phyloP scores from a whole-genome alignment of 2,113 vertebrate genomes.

The Hippocampus comes region DNA sequence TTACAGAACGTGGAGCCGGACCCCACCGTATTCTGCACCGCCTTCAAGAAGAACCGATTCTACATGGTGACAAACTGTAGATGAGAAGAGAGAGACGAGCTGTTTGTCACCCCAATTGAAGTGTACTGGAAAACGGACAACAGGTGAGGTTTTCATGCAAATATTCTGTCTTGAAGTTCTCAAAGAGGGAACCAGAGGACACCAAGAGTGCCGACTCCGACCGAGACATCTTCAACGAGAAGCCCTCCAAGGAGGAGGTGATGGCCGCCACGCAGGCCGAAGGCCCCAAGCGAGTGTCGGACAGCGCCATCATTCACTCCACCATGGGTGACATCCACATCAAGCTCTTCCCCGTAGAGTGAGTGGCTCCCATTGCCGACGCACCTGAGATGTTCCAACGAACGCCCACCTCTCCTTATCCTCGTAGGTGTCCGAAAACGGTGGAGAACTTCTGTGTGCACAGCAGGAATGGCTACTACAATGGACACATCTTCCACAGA shows the following conservation, averaged over 20 bases:
- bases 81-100: not conserved
- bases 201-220: conserved; percentile 97
- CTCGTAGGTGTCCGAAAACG: conserved; percentile 89
- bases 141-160: not conserved
- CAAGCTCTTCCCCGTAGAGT: conserved; percentile 99
- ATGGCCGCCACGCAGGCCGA: conserved; percentile 99
- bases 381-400: not conserved
- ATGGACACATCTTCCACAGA: conserved; percentile 92
- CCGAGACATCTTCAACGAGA: conserved; percentile 97
- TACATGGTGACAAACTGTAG: conserved; percentile 79
- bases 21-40: conserved; percentile 90
- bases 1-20: conserved; percentile 85
- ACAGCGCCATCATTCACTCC: conserved; percentile 96
- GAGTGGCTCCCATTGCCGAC: conserved; percentile 43
- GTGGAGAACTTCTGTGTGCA: conserved; percentile 99
- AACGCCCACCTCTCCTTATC: not conserved
- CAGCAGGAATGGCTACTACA: conserved; percentile 96
- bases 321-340: conserved; percentile 98
- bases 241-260: conserved; percentile 97
- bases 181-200: conserved; percentile 94
- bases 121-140: too few relatives aligned
- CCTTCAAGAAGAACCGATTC: conserved; percentile 98
- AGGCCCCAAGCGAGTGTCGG: conserved; percentile 94
- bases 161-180: conserved; percentile 74
- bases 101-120: too few relatives aligned